Base-by-base conservation (phyloP, 2,888 invertebrate genomes). In the Diaperis boleti region DNA sequence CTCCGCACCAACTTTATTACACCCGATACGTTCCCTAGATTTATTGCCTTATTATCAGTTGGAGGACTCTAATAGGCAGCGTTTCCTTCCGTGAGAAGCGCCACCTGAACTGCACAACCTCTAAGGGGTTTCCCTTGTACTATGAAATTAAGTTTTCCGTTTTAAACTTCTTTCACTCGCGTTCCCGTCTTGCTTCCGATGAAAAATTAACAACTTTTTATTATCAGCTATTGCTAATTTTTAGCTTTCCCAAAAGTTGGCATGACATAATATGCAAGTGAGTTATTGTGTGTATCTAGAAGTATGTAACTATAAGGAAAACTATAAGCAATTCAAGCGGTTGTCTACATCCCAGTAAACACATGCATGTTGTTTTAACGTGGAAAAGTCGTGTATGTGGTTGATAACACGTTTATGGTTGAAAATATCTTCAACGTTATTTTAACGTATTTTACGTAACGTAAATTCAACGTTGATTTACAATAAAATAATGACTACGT, bases 111-210 rank as follows among this genome's bases (percentile, higher is more conserved):
- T 26, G 41, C 18, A 18, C 29, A 22, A 49, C 35, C 52, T 59
- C 47, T 56, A 62, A 62, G 62, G 62, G 62, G 62, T 35, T 62
- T 50, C 45, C 37, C 50, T 44, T 62, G 56, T 62, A 62, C 57
- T 42, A 17, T 20, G 44, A 50, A 62, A 57, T 62, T 62, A 62
- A 62, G 62, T 57, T 50, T 45, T 8, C 20, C 33, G 33, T 56
- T 62, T 57, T 62, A 56, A 56, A 56, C 20, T 55, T 33, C 31
- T 39, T 26, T 37, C 35, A 31, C 33, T 26, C 42, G 18, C 45
- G 22, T 35, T 52, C 52, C 50, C 17, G 20, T 17, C 20, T 33
- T n/a, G n/a, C n/a, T 33, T 18, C 17, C 39, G 15, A 6, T 50
- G 8, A 44, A 29, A 56, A 44, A 56, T 56, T 31, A 5, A n/a